Evolutionary conservation across 2,888 invertebrate genomes (phyloP).

Genomic region (Amphimallon solstitiale): DNA sequence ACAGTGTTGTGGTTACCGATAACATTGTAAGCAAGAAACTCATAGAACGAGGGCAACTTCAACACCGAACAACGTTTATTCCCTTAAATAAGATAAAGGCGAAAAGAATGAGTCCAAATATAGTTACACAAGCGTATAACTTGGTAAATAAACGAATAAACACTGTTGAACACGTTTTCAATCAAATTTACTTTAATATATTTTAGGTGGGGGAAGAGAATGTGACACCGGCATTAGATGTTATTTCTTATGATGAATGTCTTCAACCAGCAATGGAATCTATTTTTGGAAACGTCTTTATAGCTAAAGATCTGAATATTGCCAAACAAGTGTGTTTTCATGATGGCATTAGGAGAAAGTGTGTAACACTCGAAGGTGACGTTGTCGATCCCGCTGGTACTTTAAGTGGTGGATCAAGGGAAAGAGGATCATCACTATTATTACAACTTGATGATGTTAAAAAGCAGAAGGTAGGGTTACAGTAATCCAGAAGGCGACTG

Average conservation of each 20-base stretch:
- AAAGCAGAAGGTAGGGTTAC: slow-evolving; percentile 54
- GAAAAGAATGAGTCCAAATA: slow-evolving; percentile 68
- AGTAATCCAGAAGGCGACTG: background rate
- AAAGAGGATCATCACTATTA: slow-evolving; percentile 69
- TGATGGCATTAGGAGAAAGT: slow-evolving; percentile 71
- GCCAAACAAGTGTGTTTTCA: slow-evolving; percentile 87
- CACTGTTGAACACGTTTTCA: too few relatives aligned
- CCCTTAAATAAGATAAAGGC: slow-evolving; percentile 89
- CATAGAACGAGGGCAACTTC: slow-evolving; percentile 83
- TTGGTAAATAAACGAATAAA: slow-evolving; percentile 63
- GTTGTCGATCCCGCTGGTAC: slow-evolving; percentile 91
- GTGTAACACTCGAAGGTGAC: slow-evolving; percentile 93
- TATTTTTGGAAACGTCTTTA: slow-evolving; percentile 87
- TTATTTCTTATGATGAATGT: slow-evolving; percentile 75
- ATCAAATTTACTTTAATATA: slow-evolving; percentile 10
- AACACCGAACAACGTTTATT: slow-evolving; percentile 84
- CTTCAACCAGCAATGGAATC: slow-evolving; percentile 83
- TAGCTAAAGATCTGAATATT: slow-evolving; percentile 82
- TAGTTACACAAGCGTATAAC: slow-evolving; percentile 74
- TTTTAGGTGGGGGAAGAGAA: slow-evolving; percentile 83
- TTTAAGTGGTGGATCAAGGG: slow-evolving; percentile 84
- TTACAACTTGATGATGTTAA: slow-evolving; percentile 69
- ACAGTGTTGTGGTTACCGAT: slow-evolving; percentile 90
- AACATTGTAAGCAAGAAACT: slow-evolving; percentile 86
- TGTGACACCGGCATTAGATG: slow-evolving; percentile 81